Conservation (phyloP, 2,113 vertebrate species). For the Dinomys branickii region DNA sequence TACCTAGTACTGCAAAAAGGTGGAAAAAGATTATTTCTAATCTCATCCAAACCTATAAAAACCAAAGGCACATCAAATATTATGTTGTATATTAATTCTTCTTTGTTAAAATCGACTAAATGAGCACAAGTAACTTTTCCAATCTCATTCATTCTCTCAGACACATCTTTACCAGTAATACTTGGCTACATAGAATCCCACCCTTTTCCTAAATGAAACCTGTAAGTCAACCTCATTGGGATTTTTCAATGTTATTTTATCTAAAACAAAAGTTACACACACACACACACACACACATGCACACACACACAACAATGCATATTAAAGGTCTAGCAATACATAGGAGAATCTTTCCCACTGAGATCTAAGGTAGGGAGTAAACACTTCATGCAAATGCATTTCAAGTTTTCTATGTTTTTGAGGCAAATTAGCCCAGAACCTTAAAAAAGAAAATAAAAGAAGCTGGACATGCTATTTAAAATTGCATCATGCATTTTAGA, state of each 20-base stretch:
- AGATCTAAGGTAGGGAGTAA: conserved; percentile 23
- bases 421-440: conserved; percentile 53
- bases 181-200: neutral
- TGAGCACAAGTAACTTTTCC: neutral
- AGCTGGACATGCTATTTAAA: conserved; percentile 83
- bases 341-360: neutral
- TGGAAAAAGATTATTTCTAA: conserved; percentile 12
- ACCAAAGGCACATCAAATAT: conserved; percentile 16
- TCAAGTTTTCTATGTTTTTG: conserved; percentile 68
- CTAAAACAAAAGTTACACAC: conserved; percentile 19
- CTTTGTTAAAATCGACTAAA: neutral
- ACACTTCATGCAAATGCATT: conserved; percentile 66
- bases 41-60: conserved; percentile 37
- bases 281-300: neutral
- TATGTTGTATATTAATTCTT: neutral
- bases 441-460: conserved; percentile 71
- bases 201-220: conserved; percentile 23
- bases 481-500: conserved; percentile 84
- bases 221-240: neutral
- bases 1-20: neutral
- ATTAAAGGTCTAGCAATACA: conserved; percentile 47
- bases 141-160: conserved; percentile 25
- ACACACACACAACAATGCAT: neutral
- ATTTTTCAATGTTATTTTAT: conserved; percentile 22
- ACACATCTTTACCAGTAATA: conserved; percentile 45